Base-by-base conservation (phyloP, 2,113 vertebrate genomes). In the Podarcis cretensis region DNA sequence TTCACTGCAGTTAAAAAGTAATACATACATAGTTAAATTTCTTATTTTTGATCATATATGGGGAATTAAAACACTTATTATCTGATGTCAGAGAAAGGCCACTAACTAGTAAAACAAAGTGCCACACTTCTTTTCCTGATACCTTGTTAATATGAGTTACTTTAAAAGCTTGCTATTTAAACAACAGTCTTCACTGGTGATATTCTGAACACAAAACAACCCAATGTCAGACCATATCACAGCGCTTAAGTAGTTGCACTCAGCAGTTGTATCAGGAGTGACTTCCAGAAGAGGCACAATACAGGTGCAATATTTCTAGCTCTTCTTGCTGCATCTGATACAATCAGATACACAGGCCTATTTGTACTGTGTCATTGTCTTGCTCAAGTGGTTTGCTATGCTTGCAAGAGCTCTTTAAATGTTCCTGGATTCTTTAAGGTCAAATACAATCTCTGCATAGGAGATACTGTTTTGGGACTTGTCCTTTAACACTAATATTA, bases 181-280 rank as follows among this genome's bases (percentile, higher is more conserved):
- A 40, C 78, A 87, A 40, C 16, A 21, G 25, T 30, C 68, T 40
- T 35, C 20, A 65, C 27, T 82, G 9, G 3, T 65, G 69, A 82
- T 65, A 74, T 43, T 81, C 48, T 73, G 27, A 59, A n/a, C 32
- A 74, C 78, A 87, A 87, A 81, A 81, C 78, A 81, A 21, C 32
- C 57, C 73, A 9, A 40, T 82, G 27, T 16, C 68, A 66, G 59
- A n/a, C 35, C 74, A 65, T 66, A 66, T 78, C 37, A 65, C 57
- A 82, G 23, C n/a, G 32, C 69, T 65, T 87, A 81, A 87, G 69
- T 59, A n/a, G 13, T 87, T 66, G 43, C 43, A 25, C 65, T 16
- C 48, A 81, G 66, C 43, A 69, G 35, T 68, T 79, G 65, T 71
- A 73, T 40, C 66, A 65, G 35, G 69, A 81, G 74, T 81, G 68